Evolutionary conservation across 2,113 vertebrate genomes (phyloP), one percentile per base, ranked within the genome.

Genomic region (Azemiops feae): DNA sequence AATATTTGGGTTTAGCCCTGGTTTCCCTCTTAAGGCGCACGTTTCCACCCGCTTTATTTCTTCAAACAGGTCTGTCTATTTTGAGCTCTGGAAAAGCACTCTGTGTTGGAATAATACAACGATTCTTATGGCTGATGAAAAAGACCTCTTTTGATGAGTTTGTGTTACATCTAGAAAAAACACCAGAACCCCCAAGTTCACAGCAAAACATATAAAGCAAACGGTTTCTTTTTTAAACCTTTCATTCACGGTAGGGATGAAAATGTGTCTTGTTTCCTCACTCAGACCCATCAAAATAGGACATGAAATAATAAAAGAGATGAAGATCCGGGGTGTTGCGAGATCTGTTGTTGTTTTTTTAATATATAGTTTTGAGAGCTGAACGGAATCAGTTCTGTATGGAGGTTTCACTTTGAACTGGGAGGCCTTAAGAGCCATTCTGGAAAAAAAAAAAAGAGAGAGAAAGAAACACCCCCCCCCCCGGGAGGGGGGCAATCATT

Each of bases 381-480:
- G 14, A 10, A 91, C 25, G 52, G 94, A 95, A 95, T 92, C 1
- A 5, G 27, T 93, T 96, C 91, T 43, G 4, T 57, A 74, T 50
- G 89, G 89, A 14, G 34, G 16, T 55, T 58, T 95, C 94, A 1
- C 91, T 95, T 90, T 90, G 5, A 93, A 94, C 53, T 93, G 92
- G 69, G 58, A 39, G 39, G 58, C 0, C 18, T 25, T 92, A 52
- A 2, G 85, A 95, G 92, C 93, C 95, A 94, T 93, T 90, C 0
- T 93, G 93, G 47, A 88, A 96, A 96, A 74, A 27, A 25, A 5
- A 11, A 5, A 87, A n/a, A 74, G 14, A 34, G 3, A n/a, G n/a
- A 20, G 0, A 22, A 55, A 20, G 5, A 55, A 55, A 55, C 0
- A n/a, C n/a, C n/a, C n/a, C n/a, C n/a, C n/a, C n/a, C n/a, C 10